Conservation (phyloP, 2,113 vertebrate genomes). For the Tympanuchus pallidicinctus region DNA sequence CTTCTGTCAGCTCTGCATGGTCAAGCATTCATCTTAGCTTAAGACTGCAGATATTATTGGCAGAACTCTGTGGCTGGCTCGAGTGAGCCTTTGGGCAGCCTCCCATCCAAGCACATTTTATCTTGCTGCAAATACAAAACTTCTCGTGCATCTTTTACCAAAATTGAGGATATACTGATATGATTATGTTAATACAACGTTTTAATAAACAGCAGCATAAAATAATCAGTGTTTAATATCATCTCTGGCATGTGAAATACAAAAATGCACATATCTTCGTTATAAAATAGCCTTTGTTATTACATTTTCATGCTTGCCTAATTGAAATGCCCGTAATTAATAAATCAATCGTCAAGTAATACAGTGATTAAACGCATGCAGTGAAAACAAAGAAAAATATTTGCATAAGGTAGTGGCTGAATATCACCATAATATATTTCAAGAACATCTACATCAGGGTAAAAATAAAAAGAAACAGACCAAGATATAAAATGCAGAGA, state of each 20-base stretch:
- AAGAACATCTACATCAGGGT: constrained; percentile 72
- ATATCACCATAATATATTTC: constrained; percentile 69
- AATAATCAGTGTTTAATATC: constrained; percentile 85
- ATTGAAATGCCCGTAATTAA: constrained; percentile 79
- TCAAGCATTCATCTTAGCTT: not conserved
- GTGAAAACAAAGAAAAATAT: constrained; percentile 75
- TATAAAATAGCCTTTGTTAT: constrained; percentile 77
- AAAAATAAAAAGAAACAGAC: constrained; percentile 79
- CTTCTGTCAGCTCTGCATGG: not conserved
- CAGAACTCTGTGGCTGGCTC: not conserved
- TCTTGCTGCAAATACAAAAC: not conserved
- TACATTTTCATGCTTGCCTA: constrained; percentile 79
- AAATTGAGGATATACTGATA: constrained; percentile 39
- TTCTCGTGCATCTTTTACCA: not conserved
- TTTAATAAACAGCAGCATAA: constrained; percentile 84
- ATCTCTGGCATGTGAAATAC: constrained; percentile 81
- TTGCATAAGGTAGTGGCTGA: constrained; percentile 64
- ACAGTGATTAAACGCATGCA: constrained; percentile 83
- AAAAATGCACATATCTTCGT: constrained; percentile 73
- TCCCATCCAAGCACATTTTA: not conserved
- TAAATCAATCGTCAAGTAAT: constrained; percentile 79
- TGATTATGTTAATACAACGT: constrained; percentile 63
- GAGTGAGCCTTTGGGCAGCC: not conserved
- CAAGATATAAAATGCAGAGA: constrained; percentile 81
- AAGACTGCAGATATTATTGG: not conserved